These are phyloP conservation scores for Aurelia aurita DNA, from an alignment of 30 jellyfish, hydroid and myxozoan species.

Conservation along the genomic window DNA sequence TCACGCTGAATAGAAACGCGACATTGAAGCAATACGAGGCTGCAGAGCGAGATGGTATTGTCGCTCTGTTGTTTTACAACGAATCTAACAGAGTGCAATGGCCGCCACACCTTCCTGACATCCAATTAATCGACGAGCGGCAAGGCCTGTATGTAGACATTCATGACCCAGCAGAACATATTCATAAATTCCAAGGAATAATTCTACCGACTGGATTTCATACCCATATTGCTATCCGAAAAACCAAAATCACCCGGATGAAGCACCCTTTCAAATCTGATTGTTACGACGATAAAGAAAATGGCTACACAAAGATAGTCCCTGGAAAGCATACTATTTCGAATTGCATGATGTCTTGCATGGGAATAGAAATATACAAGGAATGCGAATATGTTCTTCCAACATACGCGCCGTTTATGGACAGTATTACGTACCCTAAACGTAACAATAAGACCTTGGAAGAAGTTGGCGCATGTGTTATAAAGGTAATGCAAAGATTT, in stretches of 20 bases:
- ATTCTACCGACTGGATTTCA: constrained; percentile 15
- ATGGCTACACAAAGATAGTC: background rate
- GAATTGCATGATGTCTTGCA: constrained; percentile 1
- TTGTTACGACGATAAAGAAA: background rate
- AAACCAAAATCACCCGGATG: background rate
- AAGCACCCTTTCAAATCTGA: constrained; percentile 1
- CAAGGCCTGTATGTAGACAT: constrained; percentile 14
- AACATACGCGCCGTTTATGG: background rate
- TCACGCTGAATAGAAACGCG: constrained; percentile 18
- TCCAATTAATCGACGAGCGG: background rate
- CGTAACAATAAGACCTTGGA: background rate
- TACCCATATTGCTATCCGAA: background rate
- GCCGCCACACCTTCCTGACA: background rate
- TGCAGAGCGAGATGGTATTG: constrained; percentile 1
- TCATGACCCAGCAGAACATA: constrained; percentile 30
- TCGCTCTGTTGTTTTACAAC: constrained; percentile 3
- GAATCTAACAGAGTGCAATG: background rate
- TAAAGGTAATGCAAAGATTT: background rate
- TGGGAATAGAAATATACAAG: constrained; percentile 1
- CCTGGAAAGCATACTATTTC: constrained; percentile 17
- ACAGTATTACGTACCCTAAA: background rate
- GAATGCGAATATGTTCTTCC: constrained; percentile 1
- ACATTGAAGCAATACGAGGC: background rate
- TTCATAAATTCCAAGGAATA: constrained; percentile 6
- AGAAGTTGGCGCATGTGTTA: background rate